Base-by-base conservation (phyloP, 2,113 vertebrate genomes). In the Rhinoderma darwinii region DNA sequence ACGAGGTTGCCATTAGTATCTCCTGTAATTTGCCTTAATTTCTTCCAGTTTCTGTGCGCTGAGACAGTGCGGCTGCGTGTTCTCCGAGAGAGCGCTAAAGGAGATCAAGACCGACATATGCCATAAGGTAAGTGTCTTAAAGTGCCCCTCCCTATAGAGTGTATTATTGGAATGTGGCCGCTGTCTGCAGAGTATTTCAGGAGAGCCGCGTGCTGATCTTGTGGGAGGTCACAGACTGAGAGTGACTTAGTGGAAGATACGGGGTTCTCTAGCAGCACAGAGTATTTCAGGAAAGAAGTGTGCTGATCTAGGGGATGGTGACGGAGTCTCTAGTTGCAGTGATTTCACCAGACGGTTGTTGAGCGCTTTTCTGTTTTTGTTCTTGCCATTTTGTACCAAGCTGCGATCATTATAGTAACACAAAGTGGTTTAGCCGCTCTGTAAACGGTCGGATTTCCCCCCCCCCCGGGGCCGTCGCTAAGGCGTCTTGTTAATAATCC, bases 81-180 rank as follows among this genome's bases (percentile, higher is more conserved):
- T 99, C 90, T 99, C 98, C 35, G 98, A 99, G 50, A 95, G 98
- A 27, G 98, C 98, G 18, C 89, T 99, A 82, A 97, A 94, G 51
- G 97, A 98, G 90, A 95, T 99, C 20, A 98, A 98, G 93, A 95
- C 98, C 0, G 97, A 99, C 92, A 96, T 97, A 89, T 99, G 98
- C 88, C 97, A 99, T 93, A 98, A 96, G 91, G 98, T 99, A 91
- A 92, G 94, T 90, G 74, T 22, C 3, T 35, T 7, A 39, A 1
- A 78, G 75, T 32, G 20, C 50, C n/a, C 44, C 0, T 72, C 4
- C 15, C 1, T 61, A 20, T 17, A 51, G 15, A 51, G 2, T 51
- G 50, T 17, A 14, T 51, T 5, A 20, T 1, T 63, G 25, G 12
- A 63, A 30, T n/a, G n/a, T 61, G 6, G 9, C 54, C 59, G 59